Conservation (phyloP, 2,113 vertebrate species). For the Oplegnathus fasciatus region DNA sequence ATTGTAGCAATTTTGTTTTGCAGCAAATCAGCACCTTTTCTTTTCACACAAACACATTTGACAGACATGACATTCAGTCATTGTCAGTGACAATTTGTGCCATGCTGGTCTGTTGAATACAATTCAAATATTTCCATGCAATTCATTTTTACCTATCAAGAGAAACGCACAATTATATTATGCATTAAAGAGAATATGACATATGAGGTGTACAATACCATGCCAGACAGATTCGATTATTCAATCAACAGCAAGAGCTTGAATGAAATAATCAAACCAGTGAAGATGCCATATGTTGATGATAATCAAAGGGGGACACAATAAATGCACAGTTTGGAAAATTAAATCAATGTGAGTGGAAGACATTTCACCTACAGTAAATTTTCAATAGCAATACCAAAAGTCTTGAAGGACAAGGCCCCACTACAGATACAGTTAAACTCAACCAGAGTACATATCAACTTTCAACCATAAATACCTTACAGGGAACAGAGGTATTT, state of each 20-base stretch:
- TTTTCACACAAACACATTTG: background rate
- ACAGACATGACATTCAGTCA: background rate
- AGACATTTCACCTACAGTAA: background rate
- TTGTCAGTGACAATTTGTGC: background rate
- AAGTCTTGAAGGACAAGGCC: background rate
- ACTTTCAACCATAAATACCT: too few species aligned
- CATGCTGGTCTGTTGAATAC: background rate
- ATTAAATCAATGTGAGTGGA: background rate
- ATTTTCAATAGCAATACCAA: background rate
- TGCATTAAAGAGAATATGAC: background rate
- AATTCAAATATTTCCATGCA: background rate
- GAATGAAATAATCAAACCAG: background rate
- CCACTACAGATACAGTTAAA: background rate
- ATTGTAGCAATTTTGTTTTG: background rate
- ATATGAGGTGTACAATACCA: background rate
- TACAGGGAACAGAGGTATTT: too few species aligned
- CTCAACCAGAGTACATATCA: too few species aligned
- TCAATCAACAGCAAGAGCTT: background rate
- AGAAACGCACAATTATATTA: background rate
- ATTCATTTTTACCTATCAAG: too few species aligned
- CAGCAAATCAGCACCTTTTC: background rate
- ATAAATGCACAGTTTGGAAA: background rate
- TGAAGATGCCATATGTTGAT: background rate
- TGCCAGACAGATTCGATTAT: too few species aligned
- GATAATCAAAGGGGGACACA: background rate